A percentile compares a stretch with the other conserved stretches of the same genome.
phyloP scores from a whole-genome alignment of 2,888 invertebrate species.

The Ptychoptera contaminata region DNA sequence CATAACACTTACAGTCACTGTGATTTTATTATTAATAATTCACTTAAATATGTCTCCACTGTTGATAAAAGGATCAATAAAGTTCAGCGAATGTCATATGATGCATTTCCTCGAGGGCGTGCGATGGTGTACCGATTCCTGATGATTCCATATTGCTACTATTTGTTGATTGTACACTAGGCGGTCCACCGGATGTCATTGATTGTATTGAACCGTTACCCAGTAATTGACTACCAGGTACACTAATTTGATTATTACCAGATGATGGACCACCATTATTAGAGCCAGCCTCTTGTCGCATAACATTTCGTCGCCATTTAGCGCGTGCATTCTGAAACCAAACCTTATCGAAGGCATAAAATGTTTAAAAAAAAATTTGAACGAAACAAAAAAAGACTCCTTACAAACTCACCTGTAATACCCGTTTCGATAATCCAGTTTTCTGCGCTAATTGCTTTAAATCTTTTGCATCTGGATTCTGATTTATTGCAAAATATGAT shows the following conservation, averaged over 20 bases:
- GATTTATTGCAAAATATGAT: conserved; percentile 90
- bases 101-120: conserved; percentile 14
- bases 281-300: conserved; percentile 47
- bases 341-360: conserved; percentile 41
- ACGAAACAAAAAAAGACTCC: too few relatives aligned
- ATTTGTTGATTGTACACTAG: conserved; percentile 11
- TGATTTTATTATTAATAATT: too few relatives aligned
- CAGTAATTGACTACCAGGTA: neutral
- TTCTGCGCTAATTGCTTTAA: conserved; percentile 90
- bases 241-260: neutral
- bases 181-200: conserved; percentile 8
- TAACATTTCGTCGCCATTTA: conserved; percentile 81
- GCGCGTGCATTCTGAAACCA: conserved; percentile 97
- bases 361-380: neutral
- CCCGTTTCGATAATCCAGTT: conserved; percentile 86
- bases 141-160: conserved; percentile 9
- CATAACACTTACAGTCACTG: too few relatives aligned
- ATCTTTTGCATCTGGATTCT: conserved; percentile 96
- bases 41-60: too few relatives aligned
- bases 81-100: conserved; percentile 14
- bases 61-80: conserved; percentile 10
- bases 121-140: conserved; percentile 12
- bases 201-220: neutral
- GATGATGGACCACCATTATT: neutral
- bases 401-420: conserved; percentile 61